A percentile compares a stretch with the other conserved stretches of the same genome.
These are phyloP conservation scores for Todiramphus chloris DNA, from an alignment of 2,113 vertebrate species.

Conservation along the genomic window DNA sequence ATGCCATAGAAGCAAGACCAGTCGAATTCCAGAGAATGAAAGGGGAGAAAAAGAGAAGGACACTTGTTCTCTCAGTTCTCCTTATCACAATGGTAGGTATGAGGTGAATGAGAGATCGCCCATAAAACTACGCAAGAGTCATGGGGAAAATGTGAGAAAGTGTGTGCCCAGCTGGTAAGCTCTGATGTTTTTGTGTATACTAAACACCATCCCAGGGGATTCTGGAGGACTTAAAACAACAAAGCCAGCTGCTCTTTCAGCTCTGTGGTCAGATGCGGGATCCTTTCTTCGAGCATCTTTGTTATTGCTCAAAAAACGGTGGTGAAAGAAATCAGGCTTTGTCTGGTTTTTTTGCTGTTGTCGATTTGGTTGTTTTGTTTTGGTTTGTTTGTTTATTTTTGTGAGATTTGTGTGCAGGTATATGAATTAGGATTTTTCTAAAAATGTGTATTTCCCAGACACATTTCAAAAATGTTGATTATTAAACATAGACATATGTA, in stretches of 20 bases:
- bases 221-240: background rate
- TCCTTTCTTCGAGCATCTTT: background rate
- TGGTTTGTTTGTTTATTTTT: background rate
- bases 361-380: background rate
- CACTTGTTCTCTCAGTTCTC: background rate
- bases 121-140: background rate
- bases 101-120: background rate
- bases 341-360: background rate
- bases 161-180: background rate
- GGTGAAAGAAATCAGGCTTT: background rate
- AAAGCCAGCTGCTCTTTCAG: background rate
- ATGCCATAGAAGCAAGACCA: background rate
- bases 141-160: background rate
- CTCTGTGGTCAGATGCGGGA: background rate
- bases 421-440: background rate
- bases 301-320: background rate
- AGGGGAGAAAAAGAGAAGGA: background rate
- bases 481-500: background rate
- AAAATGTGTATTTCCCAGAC: background rate
- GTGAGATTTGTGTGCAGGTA: background rate
- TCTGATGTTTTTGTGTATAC: background rate
- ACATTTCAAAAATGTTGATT: background rate
- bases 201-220: background rate
- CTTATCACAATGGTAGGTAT: background rate
- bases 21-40: background rate